phyloP scores from a whole-genome alignment of 2,113 vertebrate species.

The Suricata suricatta region DNA sequence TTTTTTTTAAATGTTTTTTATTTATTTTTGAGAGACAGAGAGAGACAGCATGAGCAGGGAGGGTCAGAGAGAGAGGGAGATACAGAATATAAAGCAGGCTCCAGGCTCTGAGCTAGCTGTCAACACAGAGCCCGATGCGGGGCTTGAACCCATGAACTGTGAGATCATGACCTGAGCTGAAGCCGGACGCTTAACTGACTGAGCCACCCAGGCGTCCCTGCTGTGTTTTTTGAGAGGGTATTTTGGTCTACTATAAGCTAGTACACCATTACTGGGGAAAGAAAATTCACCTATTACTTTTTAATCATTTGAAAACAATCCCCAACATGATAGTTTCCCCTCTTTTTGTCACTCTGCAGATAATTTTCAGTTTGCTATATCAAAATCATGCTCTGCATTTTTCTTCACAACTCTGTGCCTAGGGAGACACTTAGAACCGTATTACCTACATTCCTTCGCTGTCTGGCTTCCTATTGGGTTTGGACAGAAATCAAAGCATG shows the following conservation, averaged over 20 bases:
- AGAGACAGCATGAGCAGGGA: too few species aligned
- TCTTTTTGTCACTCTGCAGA: neutral
- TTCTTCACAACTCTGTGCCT: too few species aligned
- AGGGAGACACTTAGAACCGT: fast-evolving
- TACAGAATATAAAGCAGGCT: too few species aligned
- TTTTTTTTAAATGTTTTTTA: too few species aligned
- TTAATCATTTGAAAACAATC: neutral
- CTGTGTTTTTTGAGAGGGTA: neutral
- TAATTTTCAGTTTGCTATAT: neutral
- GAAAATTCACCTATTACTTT: neutral
- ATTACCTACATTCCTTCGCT: neutral
- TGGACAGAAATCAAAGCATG: fast-evolving
- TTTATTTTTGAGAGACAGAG: too few species aligned
- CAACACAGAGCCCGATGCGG: too few species aligned
- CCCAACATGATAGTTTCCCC: neutral
- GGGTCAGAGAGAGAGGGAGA: too few species aligned
- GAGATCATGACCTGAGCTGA: too few species aligned
- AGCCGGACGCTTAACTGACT: too few species aligned
- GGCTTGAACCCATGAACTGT: too few species aligned
- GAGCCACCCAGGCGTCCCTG: neutral
- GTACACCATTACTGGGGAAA: neutral
- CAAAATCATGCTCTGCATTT: neutral
- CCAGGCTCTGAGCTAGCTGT: too few species aligned
- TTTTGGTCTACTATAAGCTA: neutral
- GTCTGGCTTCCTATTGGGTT: neutral